Percentiles rank a stretch among this genome's conserved stretches.
These are phyloP conservation scores for Apis cerana DNA, from an alignment of 1,140 invertebrate species.

Conservation along the genomic window DNA sequence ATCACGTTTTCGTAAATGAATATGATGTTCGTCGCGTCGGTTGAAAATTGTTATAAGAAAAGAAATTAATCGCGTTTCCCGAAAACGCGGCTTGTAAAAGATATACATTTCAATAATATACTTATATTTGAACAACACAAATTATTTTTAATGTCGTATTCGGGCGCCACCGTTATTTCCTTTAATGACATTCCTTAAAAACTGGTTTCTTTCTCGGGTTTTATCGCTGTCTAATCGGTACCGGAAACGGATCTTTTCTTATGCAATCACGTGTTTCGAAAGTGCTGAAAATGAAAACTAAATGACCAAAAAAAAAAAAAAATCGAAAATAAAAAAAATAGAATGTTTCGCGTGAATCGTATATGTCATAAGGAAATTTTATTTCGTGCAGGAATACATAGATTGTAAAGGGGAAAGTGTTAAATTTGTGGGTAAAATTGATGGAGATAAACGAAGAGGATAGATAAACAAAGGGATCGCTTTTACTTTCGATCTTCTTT, in stretches of 20 bases:
- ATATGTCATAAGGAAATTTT: background rate
- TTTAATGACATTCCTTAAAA: conserved; percentile 41
- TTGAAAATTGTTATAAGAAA: background rate
- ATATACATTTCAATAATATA: background rate
- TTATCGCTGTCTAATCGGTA: conserved; percentile 50
- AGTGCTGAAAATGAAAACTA: conserved; percentile 8
- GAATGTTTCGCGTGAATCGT: background rate
- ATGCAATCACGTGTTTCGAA: conserved; percentile 29
- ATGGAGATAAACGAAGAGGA: background rate
- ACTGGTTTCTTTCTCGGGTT: conserved; percentile 44
- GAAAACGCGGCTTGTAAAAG: background rate
- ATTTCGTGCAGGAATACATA: background rate
- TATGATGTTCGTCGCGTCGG: no score
- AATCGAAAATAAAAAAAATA: background rate
- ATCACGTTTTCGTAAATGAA: background rate
- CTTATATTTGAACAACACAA: conserved; percentile 2
- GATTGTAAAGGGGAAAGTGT: background rate
- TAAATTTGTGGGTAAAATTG: background rate
- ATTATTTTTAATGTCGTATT: conserved; percentile 11
- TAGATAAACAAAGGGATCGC: conserved; percentile 13
- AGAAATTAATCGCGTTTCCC: background rate
- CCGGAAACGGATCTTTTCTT: conserved; percentile 39
- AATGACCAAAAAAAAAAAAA: background rate
- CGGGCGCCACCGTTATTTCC: background rate
- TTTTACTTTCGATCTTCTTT: conserved; percentile 56